phyloP scores from a whole-genome alignment of 2,113 vertebrate genomes.

The Antigone vipio region DNA sequence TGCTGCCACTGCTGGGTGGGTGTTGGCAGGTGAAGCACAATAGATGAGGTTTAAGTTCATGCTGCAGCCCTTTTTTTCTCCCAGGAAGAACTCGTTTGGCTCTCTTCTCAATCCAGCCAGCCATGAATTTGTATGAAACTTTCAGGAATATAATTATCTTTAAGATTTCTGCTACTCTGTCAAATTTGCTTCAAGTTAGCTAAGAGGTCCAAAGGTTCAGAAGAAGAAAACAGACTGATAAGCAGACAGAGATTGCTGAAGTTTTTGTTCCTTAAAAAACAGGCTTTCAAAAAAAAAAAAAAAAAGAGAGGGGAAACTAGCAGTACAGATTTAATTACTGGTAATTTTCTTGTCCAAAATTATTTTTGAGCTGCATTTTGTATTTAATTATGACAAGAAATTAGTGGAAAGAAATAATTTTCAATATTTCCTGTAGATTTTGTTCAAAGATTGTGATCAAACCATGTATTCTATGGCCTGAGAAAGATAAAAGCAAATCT shows the following conservation, averaged over 20 bases:
- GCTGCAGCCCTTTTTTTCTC: neutral
- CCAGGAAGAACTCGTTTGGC: accelerated
- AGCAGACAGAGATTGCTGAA: neutral
- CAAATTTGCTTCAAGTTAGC: neutral
- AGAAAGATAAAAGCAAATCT: neutral
- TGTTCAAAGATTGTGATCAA: neutral
- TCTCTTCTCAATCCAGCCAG: neutral
- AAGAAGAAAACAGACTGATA: neutral
- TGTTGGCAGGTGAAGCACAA: neutral
- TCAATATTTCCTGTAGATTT: neutral
- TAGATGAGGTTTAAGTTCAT: neutral
- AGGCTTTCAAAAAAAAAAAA: neutral
- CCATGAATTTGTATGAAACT: neutral
- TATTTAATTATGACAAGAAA: neutral
- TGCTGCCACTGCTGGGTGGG: neutral
- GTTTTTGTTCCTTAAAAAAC: neutral
- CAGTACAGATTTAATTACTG: neutral
- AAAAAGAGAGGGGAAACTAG: neutral
- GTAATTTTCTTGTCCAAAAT: neutral
- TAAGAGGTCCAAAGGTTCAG: neutral
- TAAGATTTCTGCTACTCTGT: neutral
- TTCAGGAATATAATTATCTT: neutral
- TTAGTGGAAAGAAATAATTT: neutral
- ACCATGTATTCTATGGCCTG: neutral
- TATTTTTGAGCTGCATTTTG: neutral